phyloP scores from a whole-genome alignment of 2,888 invertebrate species.

The Coremacera marginata region DNA sequence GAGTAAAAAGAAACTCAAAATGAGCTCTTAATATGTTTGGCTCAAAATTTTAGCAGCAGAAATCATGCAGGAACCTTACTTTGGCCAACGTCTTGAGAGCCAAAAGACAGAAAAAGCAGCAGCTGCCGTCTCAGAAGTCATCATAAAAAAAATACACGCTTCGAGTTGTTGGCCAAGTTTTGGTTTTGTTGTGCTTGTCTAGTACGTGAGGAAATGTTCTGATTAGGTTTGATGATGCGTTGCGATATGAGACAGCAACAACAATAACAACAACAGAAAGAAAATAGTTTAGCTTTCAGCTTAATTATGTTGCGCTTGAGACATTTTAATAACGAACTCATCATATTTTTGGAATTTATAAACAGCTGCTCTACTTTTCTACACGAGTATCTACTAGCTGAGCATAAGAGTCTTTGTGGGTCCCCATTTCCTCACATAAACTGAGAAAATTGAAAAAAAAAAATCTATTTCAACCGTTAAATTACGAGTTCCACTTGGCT shows the following conservation, averaged over 20 bases:
- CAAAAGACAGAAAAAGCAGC: neutral
- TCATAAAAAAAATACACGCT: neutral
- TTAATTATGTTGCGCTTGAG: neutral
- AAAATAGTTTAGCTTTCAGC: neutral
- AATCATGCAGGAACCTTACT: neutral
- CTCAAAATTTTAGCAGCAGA: neutral
- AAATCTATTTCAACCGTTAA: neutral
- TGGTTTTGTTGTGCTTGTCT: slow-evolving; percentile 4
- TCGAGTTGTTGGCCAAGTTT: slow-evolving; percentile 11
- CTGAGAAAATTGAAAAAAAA: too few relatives aligned
- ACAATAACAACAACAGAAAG: neutral
- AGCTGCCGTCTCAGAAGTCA: neutral
- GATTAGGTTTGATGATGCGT: slow-evolving; percentile 6
- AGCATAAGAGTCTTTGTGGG: too few relatives aligned
- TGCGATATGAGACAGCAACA: neutral
- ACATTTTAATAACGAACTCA: neutral
- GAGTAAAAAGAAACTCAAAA: neutral
- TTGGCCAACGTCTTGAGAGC: neutral
- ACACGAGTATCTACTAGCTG: too few relatives aligned
- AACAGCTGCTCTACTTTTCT: too few relatives aligned
- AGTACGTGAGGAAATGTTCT: slow-evolving; percentile 18
- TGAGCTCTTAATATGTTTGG: slow-evolving; percentile 26
- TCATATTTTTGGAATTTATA: too few relatives aligned
- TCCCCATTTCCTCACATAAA: too few relatives aligned
- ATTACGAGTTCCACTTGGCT: neutral